Evolutionary conservation across 2,888 invertebrate species (phyloP).

Genomic region (Xestia c-nigrum): DNA sequence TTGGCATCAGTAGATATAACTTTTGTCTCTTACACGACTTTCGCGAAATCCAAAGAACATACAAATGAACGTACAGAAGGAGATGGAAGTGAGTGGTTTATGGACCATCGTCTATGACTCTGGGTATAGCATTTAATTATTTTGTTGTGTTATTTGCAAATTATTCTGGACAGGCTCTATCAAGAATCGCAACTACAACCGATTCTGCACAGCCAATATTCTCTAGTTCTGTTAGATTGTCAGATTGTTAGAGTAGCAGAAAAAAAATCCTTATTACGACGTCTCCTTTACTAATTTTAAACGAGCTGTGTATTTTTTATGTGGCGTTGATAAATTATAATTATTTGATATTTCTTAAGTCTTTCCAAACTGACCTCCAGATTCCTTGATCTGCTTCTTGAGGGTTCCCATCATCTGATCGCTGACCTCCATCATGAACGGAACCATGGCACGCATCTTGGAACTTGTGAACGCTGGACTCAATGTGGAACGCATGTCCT

Average conservation of each 20-base stretch:
- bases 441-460: constrained; percentile 83
- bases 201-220: not conserved
- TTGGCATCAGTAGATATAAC: too few relatives aligned
- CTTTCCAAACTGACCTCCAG: constrained; percentile 71
- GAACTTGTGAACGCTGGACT: constrained; percentile 88
- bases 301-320: not conserved
- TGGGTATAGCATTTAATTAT: not conserved
- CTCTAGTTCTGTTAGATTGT: not conserved
- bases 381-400: constrained; percentile 68
- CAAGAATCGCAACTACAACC: not conserved
- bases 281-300: not conserved
- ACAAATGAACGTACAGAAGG: not conserved
- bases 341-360: not conserved
- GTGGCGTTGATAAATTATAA: not conserved
- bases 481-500: constrained; percentile 80
- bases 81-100: too few relatives aligned
- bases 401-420: constrained; percentile 74
- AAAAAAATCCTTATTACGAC: not conserved
- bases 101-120: not conserved
- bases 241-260: not conserved
- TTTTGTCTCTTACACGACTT: too few relatives aligned
- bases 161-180: not conserved
- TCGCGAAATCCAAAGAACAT: constrained; percentile 4
- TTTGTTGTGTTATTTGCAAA: too few relatives aligned
- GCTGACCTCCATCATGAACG: constrained; percentile 80